Conservation (phyloP, 2,888 invertebrate genomes). For the Harmothoe impar region DNA sequence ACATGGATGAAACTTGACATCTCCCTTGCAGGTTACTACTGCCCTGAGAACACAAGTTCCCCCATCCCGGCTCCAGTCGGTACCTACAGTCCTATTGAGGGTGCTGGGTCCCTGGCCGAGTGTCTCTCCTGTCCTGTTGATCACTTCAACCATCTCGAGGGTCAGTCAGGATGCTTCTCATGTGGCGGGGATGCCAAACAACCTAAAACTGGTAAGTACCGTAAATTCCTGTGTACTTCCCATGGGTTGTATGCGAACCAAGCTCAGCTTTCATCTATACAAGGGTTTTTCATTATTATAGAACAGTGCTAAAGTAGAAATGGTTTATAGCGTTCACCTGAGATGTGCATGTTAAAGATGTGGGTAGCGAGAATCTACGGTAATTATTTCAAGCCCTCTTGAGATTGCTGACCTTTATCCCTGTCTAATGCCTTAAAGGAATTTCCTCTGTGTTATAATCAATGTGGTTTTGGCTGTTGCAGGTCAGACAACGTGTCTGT, state of each 20-base stretch:
- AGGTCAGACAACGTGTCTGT: conserved; percentile 77
- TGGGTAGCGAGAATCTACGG: no score
- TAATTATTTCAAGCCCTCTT: no score
- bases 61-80: conserved; percentile 79
- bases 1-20: no score
- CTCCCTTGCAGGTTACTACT: conserved; percentile 78
- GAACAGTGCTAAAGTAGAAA: no score
- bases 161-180: conserved; percentile 76
- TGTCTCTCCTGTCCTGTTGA: conserved; percentile 77
- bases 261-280: neutral
- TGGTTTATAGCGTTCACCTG: neutral
- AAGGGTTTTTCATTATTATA: no score
- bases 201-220: conserved; percentile 65
- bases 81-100: conserved; percentile 73
- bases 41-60: conserved; percentile 75
- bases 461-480: neutral
- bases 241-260: no score
- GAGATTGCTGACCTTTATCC: no score
- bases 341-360: no score
- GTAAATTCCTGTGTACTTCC: no score
- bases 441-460: no score
- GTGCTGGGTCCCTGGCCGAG: conserved; percentile 71
- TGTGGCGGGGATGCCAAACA: conserved; percentile 79
- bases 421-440: no score
- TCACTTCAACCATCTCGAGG: conserved; percentile 78